Evolutionary conservation across 2,797 vertebrate species (phyloP).

Genomic region (Capromys pilorides): DNA sequence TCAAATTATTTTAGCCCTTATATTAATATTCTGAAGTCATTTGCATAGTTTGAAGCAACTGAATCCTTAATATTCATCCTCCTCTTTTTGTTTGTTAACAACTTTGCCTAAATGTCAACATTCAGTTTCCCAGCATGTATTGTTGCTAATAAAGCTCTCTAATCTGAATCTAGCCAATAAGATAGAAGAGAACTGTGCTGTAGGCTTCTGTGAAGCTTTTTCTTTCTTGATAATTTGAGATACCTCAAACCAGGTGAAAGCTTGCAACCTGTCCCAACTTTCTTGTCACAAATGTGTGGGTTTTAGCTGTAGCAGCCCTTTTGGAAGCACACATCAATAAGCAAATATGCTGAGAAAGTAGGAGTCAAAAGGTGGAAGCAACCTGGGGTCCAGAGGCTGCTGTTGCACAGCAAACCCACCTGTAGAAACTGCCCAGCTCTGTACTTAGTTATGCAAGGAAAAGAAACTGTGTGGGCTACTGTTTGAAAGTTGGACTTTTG

Average conservation of each 20-base stretch:
- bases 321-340: slow-evolving; percentile 38
- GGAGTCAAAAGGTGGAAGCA: slow-evolving; percentile 3
- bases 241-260: neutral
- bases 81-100: neutral
- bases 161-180: neutral
- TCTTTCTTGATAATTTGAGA: slow-evolving; percentile 23
- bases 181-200: neutral
- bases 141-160: neutral
- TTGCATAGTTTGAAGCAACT: neutral
- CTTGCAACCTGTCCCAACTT: neutral
- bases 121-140: neutral
- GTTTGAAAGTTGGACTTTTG: neutral
- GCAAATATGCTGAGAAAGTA: neutral
- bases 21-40: slow-evolving; percentile 30
- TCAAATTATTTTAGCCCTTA: neutral
- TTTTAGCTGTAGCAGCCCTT: neutral
- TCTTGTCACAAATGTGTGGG: slow-evolving; percentile 31
- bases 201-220: neutral
- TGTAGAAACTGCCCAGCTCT: neutral
- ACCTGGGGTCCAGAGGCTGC: neutral
- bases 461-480: neutral
- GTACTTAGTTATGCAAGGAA: slow-evolving; percentile 25
- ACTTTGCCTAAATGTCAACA: neutral
- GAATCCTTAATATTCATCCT: neutral
- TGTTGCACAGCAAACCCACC: neutral